Conservation (phyloP, 2,113 vertebrate genomes). For the Grantiella picta region DNA sequence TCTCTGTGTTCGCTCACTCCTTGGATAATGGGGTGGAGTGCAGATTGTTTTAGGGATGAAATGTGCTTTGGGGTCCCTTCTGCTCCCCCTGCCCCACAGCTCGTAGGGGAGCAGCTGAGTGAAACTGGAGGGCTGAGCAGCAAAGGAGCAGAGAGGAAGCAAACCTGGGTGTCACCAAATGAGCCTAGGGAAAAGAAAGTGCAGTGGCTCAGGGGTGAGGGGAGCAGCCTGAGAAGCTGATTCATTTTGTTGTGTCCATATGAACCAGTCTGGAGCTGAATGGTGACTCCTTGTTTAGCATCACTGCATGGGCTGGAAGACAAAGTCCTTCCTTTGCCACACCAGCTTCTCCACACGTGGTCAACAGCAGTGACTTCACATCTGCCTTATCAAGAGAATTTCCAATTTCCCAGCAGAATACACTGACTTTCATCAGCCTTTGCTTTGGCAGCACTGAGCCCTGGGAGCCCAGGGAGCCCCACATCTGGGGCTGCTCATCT, state of each 20-base stretch:
- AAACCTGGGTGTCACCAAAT: background rate
- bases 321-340: background rate
- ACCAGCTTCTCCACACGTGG: background rate
- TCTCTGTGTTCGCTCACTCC: rapidly evolving
- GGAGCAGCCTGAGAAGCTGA: background rate
- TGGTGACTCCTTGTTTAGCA: background rate
- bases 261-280: background rate
- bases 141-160: background rate
- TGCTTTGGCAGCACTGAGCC: background rate
- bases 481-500: rapidly evolving
- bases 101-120: background rate
- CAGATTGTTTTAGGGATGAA: background rate
- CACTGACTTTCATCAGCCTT: background rate
- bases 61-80: background rate
- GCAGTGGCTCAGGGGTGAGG: background rate
- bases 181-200: rapidly evolving
- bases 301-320: background rate
- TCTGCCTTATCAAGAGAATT: background rate
- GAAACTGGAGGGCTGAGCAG: background rate
- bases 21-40: rapidly evolving
- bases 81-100: rapidly evolving
- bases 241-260: background rate
- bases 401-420: background rate
- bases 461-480: background rate
- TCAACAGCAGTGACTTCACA: rapidly evolving